A percentile compares a stretch with the other conserved stretches of the same genome.
phyloP scores from a whole-genome alignment of 2,113 vertebrate species.

The Cheirogaleus medius region DNA sequence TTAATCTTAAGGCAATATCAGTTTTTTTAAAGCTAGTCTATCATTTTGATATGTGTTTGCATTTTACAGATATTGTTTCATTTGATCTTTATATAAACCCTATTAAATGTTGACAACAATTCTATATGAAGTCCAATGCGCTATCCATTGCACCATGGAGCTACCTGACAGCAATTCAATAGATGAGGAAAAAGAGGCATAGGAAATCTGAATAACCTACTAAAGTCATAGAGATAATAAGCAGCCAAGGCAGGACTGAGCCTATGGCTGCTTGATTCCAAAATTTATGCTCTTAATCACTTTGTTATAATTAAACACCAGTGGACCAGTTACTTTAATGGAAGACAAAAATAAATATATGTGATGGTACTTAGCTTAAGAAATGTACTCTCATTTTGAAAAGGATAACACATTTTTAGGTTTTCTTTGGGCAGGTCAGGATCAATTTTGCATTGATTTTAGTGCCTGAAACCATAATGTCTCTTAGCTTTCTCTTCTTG shows the following conservation, averaged over 20 bases:
- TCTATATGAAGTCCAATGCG: neutral
- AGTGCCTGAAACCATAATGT: neutral
- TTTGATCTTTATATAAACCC: conserved; percentile 15
- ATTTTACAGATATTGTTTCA: conserved; percentile 38
- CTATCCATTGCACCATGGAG: too few species aligned
- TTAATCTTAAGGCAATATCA: neutral
- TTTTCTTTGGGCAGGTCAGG: neutral
- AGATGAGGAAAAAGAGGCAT: neutral
- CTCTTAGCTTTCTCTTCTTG: neutral
- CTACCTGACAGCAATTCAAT: neutral
- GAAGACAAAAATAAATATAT: conserved; percentile 1
- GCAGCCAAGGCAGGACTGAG: neutral
- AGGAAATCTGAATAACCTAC: conserved; percentile 11
- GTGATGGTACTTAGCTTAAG: neutral
- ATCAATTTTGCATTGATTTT: conserved; percentile 12
- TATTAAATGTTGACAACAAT: conserved; percentile 11
- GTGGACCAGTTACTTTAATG: neutral
- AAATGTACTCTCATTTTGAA: neutral
- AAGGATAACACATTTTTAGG: neutral
- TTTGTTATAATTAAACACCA: neutral
- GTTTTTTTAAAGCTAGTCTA: neutral
- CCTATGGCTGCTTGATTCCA: neutral
- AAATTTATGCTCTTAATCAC: neutral
- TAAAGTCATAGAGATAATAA: neutral
- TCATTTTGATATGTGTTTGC: neutral